Base-by-base conservation (phyloP, 2,888 invertebrate genomes). In the Synergus itoensis region DNA sequence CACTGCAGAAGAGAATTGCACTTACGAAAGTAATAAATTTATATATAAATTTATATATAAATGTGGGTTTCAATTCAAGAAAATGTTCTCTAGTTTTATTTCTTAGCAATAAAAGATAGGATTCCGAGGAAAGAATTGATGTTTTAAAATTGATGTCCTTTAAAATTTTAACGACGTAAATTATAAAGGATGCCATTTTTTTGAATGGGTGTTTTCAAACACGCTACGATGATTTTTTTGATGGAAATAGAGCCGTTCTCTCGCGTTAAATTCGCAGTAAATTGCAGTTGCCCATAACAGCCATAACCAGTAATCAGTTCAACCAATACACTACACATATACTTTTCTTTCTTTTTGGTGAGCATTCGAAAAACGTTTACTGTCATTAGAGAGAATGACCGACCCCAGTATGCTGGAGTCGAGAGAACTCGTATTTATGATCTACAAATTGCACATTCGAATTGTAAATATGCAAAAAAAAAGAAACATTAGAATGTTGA, bases 231-330 rank as follows among this genome's bases (percentile, higher is more conserved):
- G 28, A 48, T 69, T 48, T 69, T 18, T 28, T 21, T 48, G 69
- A 28, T 48, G 69, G 45, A 48, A 69, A 69, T 48, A 45, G 45
- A 45, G 69, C 69, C 69, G 69, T 69, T 48, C 28, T 48, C 14
- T 69, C 63, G 63, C 63, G 63, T 63, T 63, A 28, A 63, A 63
- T 63, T 69, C 45, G 18, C 45, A 16, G 14, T 12, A 69, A 48
- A 69, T 69, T 67, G 67, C 67, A 67, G 67, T 45, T 67, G 21
- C 43, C 43, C 18, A 43, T 67, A 67, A 67, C 43, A 14, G 21
- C 69, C 43, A 69, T 69, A 69, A 45, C 69, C 69, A 45, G 43
- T 28, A 69, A 45, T 69, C 69, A 69, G 69, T 45, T 67, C 12
- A 65, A 45, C 67, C 67, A 40, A 67, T 43, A 18, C 48, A 69